phyloP scores from a whole-genome alignment of 2,797 vertebrate genomes.

The Jordanella pulchra region DNA sequence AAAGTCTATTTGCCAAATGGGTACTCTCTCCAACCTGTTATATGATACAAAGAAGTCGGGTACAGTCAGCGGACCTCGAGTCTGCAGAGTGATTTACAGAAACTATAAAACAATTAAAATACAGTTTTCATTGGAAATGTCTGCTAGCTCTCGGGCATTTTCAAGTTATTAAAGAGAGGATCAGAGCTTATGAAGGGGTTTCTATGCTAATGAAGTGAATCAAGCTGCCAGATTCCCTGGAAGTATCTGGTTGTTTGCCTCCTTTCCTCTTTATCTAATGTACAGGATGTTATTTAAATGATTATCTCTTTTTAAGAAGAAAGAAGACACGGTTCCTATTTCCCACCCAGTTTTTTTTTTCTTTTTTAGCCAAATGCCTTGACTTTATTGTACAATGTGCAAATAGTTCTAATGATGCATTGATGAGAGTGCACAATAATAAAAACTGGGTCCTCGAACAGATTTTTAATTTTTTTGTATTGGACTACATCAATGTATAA shows the following conservation, averaged over 20 bases:
- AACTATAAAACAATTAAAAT: slow-evolving; percentile 36
- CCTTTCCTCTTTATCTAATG: slow-evolving; percentile 41
- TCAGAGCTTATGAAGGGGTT: slow-evolving; percentile 64
- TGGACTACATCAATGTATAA: not conserved
- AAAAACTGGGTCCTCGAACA: slow-evolving; percentile 66
- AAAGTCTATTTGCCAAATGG: slow-evolving; percentile 72
- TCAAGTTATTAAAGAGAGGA: slow-evolving; percentile 17
- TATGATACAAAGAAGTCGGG: slow-evolving; percentile 10
- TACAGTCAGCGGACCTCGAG: slow-evolving; percentile 21
- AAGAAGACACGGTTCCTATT: slow-evolving; percentile 54
- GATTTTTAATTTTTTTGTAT: slow-evolving; percentile 40
- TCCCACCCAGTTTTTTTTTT: slow-evolving; percentile 2
- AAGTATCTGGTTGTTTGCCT: slow-evolving; percentile 56
- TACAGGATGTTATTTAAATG: slow-evolving; percentile 74
- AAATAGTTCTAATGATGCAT: slow-evolving; percentile 77
- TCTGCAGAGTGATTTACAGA: slow-evolving; percentile 20
- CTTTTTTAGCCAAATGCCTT: slow-evolving; percentile 79
- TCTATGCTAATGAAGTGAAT: slow-evolving; percentile 47
- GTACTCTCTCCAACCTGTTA: slow-evolving; percentile 53
- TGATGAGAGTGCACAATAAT: slow-evolving; percentile 79
- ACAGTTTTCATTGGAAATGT: slow-evolving; percentile 39
- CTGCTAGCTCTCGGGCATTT: not conserved
- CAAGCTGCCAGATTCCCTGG: slow-evolving; percentile 49
- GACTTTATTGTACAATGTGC: slow-evolving; percentile 78
- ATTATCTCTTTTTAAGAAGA: slow-evolving; percentile 69